Conservation (phyloP, 2,113 vertebrate species). For the Leucopsar rothschildi region DNA sequence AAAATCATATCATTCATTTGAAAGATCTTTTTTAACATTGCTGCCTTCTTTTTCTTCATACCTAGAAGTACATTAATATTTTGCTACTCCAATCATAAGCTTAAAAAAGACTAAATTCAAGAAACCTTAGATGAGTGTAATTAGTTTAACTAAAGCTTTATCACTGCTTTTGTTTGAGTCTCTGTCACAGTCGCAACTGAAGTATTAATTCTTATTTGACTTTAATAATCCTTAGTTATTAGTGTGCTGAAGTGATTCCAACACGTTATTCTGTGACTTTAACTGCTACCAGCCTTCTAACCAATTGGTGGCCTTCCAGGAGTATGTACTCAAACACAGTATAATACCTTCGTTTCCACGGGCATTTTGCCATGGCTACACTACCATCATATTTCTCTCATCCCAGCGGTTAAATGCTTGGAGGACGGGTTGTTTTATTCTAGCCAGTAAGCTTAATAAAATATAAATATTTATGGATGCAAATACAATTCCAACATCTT, state of each 20-base stretch:
- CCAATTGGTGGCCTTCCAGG: background rate
- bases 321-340: background rate
- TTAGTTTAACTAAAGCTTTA: background rate
- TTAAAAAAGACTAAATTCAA: background rate
- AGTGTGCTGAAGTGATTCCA: background rate
- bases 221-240: background rate
- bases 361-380: background rate
- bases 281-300: background rate
- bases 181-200: background rate
- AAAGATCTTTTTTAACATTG: background rate
- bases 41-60: background rate
- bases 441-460: background rate
- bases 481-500: background rate
- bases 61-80: background rate
- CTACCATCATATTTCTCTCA: background rate
- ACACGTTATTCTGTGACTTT: background rate
- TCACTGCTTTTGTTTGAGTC: background rate
- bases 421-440: background rate
- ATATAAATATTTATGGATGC: background rate
- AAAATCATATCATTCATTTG: background rate
- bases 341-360: background rate
- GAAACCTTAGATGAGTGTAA: background rate
- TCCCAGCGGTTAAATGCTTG: background rate
- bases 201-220: background rate
- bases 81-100: background rate